Evolutionary conservation across 2,113 vertebrate genomes (phyloP), one percentile per base, ranked within the genome.

Genomic region (Apodemus speciosus): DNA sequence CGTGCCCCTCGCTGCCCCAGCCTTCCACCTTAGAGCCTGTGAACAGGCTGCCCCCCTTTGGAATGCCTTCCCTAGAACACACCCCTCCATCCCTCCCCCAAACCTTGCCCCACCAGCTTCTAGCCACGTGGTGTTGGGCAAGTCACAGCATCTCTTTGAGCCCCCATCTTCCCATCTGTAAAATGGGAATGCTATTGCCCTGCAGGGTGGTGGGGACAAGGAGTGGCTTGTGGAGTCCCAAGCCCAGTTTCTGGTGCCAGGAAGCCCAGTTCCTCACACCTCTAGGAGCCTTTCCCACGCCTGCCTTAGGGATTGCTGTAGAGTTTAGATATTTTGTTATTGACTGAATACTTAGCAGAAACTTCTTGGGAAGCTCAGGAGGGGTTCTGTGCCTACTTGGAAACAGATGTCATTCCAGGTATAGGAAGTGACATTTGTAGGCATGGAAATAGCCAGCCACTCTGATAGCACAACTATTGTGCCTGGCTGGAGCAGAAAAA

Each of bases 101-200:
- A 69, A 46, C 85, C 66, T 60, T 68, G 46, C 56, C 46, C 62
- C 90, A 83, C 93, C 90, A 79, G 7, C 76, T 66, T 89, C 75
- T 46, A 86, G 89, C 91, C 93, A 89, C 11, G 27, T 92, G 93
- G 92, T 56, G 35, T 62, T 3, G 21, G 86, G 85, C 81, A 81
- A 88, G 87, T 85, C 92, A 62, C 5, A 66, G 56, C 87, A 46
- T 7, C 69, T 93, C 75, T 85, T 35, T 81, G n/a, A 91, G 81
- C 76, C 83, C 84, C 84, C 71, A 88, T 90, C 56, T 95, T 81
- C 73, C 49, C 20, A 23, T 85, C 88, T 81, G 68, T 90, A 81
- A 85, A 95, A 85, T 53, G 85, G 79, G 85, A 27, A 58, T 56
- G n/a, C 71, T 20, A n/a, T 8, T 80, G 60, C 72, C 93, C 96